Base-by-base conservation (phyloP, 2,113 vertebrate genomes). In the Corythaixoides concolor region DNA sequence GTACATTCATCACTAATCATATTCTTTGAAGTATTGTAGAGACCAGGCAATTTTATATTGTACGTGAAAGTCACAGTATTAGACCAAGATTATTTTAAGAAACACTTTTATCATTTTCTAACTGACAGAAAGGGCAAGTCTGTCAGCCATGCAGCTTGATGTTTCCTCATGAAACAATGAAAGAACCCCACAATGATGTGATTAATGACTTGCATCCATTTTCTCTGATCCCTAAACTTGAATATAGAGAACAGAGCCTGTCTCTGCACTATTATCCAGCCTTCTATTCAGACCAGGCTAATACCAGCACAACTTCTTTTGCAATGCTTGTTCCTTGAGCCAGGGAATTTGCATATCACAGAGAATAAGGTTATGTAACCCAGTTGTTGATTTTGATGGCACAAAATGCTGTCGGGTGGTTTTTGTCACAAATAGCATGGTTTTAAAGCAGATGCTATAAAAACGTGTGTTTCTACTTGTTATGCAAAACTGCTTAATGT, bases 71-170 rank as follows among this genome's bases (percentile, higher is more conserved):
- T 74, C 83, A 91, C 66, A 87, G 73, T 82, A 97, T 97, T 95
- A 95, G 85, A 55, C 88, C 81, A 96, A 95, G 96, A 97, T 95
- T 97, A 98, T 97, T 97, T 97, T 95, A 96, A 97, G 93, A 90
- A 97, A 94, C 82, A 79, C 95, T 97, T 97, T 97, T 97, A 96
- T 93, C 86, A 93, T 91, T 95, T 97, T 80, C 72, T 84, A 93
- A 89, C 73, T 95, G 94, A 92, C 75, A 94, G 89, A 89, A 90
- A 93, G 90, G 55, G 74, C 78, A 95, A 79, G 66, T 47, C 85
- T 90, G 62, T 77, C 81, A 89, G 79, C 74, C 72, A 32, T 60
- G 27, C 78, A 91, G 87, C 94, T 92, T 95, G 88, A 89, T 85
- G 75, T 85, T 97, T 95, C 66, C 82, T 88, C 0, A 0, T 92